Percentiles rank a stretch among this genome's conserved stretches.
phyloP scores from a whole-genome alignment of 1,140 invertebrate species.

The Drosophila cardini region DNA sequence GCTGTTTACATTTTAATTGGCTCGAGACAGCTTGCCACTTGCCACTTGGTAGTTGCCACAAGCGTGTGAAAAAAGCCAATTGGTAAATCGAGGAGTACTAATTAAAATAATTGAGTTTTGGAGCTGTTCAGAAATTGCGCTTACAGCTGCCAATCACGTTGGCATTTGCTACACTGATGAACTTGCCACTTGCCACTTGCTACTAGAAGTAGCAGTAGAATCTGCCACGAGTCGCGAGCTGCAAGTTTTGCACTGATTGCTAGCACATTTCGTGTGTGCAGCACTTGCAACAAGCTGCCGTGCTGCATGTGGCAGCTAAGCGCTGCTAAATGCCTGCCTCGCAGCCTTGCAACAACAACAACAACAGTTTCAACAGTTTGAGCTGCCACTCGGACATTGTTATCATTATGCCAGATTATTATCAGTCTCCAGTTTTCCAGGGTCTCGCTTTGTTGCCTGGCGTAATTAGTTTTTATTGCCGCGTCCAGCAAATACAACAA shows the following conservation, averaged over 20 bases:
- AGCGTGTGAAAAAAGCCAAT: slow-evolving; percentile 57
- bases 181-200: slow-evolving; percentile 14
- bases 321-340: slow-evolving; percentile 29
- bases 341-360: slow-evolving; percentile 14
- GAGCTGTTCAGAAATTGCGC: slow-evolving; percentile 24
- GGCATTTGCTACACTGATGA: slow-evolving; percentile 11
- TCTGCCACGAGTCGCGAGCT: slow-evolving; percentile 17
- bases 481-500: slow-evolving; percentile 59
- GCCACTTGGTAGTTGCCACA: slow-evolving; percentile 15
- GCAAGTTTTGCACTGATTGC: slow-evolving; percentile 16
- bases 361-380: background rate
- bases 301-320: slow-evolving; percentile 30
- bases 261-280: slow-evolving; percentile 13
- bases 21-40: slow-evolving; percentile 17
- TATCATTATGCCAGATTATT: slow-evolving; percentile 77
- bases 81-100: slow-evolving; percentile 38
- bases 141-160: slow-evolving; percentile 43
- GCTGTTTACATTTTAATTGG: slow-evolving; percentile 65
- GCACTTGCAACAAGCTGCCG: slow-evolving; percentile 28
- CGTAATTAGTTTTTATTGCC: slow-evolving; percentile 79
- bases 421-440: slow-evolving; percentile 42
- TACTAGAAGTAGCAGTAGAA: background rate
- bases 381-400: slow-evolving; percentile 44
- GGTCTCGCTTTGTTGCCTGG: slow-evolving; percentile 42
- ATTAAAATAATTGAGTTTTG: slow-evolving; percentile 62